A percentile compares a stretch with the other conserved stretches of the same genome.
Conservation (phyloP, 2,888 invertebrate species). For the Dyspetes luteomarginatus region DNA sequence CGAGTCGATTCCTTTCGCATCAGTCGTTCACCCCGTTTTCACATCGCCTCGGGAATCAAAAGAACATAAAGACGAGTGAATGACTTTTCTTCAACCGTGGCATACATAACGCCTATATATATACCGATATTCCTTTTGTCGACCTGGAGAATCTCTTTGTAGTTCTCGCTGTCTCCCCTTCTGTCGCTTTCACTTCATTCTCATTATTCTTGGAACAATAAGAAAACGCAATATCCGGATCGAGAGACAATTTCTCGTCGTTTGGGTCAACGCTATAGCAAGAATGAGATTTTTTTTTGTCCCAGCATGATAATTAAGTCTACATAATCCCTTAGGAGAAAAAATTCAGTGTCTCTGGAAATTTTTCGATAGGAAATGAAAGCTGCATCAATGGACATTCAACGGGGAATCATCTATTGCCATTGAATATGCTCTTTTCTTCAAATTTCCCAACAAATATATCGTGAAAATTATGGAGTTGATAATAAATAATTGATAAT, state of each 20-base stretch:
- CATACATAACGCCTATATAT: not conserved
- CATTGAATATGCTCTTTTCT: too few species aligned
- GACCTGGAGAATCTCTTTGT: not conserved
- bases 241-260: not conserved
- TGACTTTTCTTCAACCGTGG: not conserved
- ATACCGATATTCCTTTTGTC: conserved; percentile 13
- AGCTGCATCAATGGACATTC: not conserved
- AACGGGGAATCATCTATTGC: not conserved
- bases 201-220: conserved; percentile 70
- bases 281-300: not conserved
- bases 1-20: conserved; percentile 27
- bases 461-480: too few species aligned
- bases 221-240: conserved; percentile 68
- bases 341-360: not conserved
- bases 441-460: too few species aligned
- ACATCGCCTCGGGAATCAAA: conserved; percentile 12
- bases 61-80: not conserved
- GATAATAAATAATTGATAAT: too few species aligned
- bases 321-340: not conserved
- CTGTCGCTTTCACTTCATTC: conserved; percentile 66
- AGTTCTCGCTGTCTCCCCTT: not conserved
- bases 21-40: conserved; percentile 17
- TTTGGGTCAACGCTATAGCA: not conserved
- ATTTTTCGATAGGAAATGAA: not conserved
- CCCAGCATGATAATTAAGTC: not conserved